phyloP scores from a whole-genome alignment of 2,888 invertebrate species.

The Lysandra coridon region DNA sequence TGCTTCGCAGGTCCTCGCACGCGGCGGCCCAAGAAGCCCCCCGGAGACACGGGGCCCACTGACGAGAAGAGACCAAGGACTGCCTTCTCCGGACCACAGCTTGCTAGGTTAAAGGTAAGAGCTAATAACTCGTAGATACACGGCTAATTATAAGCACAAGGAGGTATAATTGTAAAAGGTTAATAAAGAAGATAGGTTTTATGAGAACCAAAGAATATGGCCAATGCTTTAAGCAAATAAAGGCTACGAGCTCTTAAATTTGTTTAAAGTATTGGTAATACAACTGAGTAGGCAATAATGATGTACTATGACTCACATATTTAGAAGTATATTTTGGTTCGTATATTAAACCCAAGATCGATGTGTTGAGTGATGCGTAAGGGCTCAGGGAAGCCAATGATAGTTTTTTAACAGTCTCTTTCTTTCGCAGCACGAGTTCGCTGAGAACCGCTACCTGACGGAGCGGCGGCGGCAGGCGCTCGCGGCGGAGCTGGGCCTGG shows the following conservation, averaged over 20 bases:
- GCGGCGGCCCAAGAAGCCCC: slow-evolving; percentile 77
- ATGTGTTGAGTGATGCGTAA: too few relatives aligned
- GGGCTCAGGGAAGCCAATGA: too few relatives aligned
- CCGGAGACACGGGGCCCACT: slow-evolving; percentile 58
- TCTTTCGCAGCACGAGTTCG: slow-evolving; percentile 88
- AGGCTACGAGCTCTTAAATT: too few relatives aligned
- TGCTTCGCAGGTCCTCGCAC: slow-evolving; percentile 78
- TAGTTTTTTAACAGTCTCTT: background rate
- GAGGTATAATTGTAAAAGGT: background rate
- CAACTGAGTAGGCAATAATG: too few relatives aligned
- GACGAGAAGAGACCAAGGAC: slow-evolving; percentile 97
- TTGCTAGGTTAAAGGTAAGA: slow-evolving; percentile 89
- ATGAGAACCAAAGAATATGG: too few relatives aligned
- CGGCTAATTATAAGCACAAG: background rate
- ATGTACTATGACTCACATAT: too few relatives aligned
- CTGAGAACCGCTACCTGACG: slow-evolving; percentile 94
- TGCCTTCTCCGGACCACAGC: slow-evolving; percentile 96
- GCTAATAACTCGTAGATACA: background rate
- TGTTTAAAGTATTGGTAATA: background rate
- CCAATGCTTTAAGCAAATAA: too few relatives aligned
- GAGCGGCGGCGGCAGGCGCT: slow-evolving; percentile 94
- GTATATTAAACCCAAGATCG: too few relatives aligned
- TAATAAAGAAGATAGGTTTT: too few relatives aligned
- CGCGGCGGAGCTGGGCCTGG: slow-evolving; percentile 93
- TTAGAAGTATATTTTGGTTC: too few relatives aligned